Evolutionary conservation across 2,888 invertebrate species (phyloP), one percentile per base, ranked within the genome.

Genomic region (Agapetus fuscipes): DNA sequence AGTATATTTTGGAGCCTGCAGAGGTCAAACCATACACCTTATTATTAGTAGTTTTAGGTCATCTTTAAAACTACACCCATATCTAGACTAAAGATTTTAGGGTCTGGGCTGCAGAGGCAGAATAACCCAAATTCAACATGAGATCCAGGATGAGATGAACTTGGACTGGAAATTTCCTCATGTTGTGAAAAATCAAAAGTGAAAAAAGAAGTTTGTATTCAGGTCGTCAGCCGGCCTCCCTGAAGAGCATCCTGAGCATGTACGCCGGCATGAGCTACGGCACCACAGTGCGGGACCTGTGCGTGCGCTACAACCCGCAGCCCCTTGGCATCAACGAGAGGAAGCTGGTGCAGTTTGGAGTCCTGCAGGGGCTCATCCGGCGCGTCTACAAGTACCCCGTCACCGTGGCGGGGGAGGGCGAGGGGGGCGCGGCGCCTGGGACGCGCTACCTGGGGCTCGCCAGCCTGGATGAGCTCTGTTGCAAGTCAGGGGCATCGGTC

Each of bases 401-500:
- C 47, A 69, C 71, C 0, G 55, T 73, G 3, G 56, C 42, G 11
- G 39, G 64, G 55, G 61, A 61, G 50, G 66, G 0, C 46, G 60
- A 42, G 60, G 59, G 17, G 61, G 59, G 39, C 51, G 78, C 64
- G 41, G 82, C 82, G 2, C 60, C 64, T 7, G 72, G 74, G 37
- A 11, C 12, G 44, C 60, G 7, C 58, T 70, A 71, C 61, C 68
- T 59, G 54, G 72, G 71, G 0, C 53, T 65, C 2, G 66, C 63
- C 2, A 84, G 80, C 48, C 72, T 83, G 43, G 90, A 91, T 66
- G 87, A 90, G 61, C 81, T 91, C 50, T 90, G 90, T 59, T 85
- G 87, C 55, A 74, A 78, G 46, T 79, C 79, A 15, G 82, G 83
- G 0, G 69, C 83, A 31, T 74, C 78, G 12, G 71, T 78, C 11